Percentiles rank a stretch among this genome's conserved stretches.
These are phyloP conservation scores for Ischnura elegans DNA, from an alignment of 2,888 invertebrate genomes.

Conservation along the genomic window DNA sequence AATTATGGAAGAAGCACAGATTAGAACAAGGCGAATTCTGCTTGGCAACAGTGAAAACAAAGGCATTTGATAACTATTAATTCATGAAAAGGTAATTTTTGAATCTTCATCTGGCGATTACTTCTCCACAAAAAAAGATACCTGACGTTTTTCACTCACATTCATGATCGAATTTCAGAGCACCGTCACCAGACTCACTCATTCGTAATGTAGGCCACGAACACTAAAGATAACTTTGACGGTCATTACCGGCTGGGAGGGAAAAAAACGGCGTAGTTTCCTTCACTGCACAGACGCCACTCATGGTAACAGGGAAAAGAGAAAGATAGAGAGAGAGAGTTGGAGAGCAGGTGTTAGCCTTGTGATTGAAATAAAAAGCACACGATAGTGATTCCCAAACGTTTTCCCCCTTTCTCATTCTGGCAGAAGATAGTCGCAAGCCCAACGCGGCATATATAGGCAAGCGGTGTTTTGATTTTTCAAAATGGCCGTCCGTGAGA, in stretches of 20 bases:
- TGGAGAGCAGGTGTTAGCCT: conserved; percentile 20
- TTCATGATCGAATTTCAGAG: not conserved
- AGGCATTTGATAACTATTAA: no score
- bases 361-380: conserved; percentile 18
- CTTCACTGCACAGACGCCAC: not conserved
- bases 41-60: no score
- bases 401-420: not conserved
- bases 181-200: not conserved
- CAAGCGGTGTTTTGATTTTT: conserved; percentile 35
- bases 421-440: conserved; percentile 38
- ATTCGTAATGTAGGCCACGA: not conserved
- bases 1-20: no score
- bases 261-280: not conserved
- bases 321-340: no score
- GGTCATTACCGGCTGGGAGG: not conserved
- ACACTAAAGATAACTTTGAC: not conserved
- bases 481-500: conserved; percentile 43
- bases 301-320: not conserved
- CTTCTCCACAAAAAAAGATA: not conserved
- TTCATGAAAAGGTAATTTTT: no score
- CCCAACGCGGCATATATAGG: conserved; percentile 1
- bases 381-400: conserved; percentile 32
- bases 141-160: not conserved
- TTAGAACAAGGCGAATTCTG: no score
- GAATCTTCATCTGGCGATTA: no score